Conservation (phyloP, 2,888 invertebrate genomes). For the Euzetes globulus region DNA sequence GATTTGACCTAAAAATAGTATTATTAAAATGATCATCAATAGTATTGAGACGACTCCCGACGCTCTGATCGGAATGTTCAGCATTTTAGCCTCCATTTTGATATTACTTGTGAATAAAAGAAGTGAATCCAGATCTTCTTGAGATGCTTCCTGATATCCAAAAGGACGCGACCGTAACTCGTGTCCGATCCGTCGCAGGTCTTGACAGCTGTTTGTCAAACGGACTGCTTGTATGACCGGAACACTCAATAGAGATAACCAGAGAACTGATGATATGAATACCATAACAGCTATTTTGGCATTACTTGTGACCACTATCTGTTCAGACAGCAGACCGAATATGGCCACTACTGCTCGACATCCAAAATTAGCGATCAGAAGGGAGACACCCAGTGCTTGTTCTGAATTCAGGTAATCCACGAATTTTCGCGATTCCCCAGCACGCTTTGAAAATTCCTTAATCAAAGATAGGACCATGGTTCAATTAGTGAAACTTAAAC, state of each 20-base stretch:
- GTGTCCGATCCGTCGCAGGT: slow-evolving; percentile 66
- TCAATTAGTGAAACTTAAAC: not conserved
- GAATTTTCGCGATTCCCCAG: slow-evolving; percentile 64
- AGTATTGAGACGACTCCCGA: slow-evolving; percentile 47
- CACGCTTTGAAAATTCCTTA: slow-evolving; percentile 36
- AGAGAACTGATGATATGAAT: slow-evolving; percentile 47
- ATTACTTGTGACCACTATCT: not conserved
- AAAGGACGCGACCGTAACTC: slow-evolving; percentile 69
- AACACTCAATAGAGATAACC: slow-evolving; percentile 59
- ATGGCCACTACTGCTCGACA: slow-evolving; percentile 47
- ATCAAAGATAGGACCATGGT: not conserved
- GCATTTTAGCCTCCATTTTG: slow-evolving; percentile 64
- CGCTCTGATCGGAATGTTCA: slow-evolving; percentile 63
- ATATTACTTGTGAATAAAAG: slow-evolving; percentile 67
- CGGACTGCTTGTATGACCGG: slow-evolving; percentile 72
- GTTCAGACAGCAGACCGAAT: slow-evolving; percentile 19
- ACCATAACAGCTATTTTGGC: slow-evolving; percentile 44
- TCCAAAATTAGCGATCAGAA: slow-evolving; percentile 57
- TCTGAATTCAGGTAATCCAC: slow-evolving; percentile 68
- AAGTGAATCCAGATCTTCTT: slow-evolving; percentile 66
- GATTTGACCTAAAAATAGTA: slow-evolving; percentile 31
- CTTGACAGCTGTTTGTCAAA: slow-evolving; percentile 62
- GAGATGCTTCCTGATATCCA: slow-evolving; percentile 67
- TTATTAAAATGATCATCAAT: slow-evolving; percentile 10
- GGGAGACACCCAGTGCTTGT: slow-evolving; percentile 65